Conservation (phyloP, 2,113 vertebrate species). For the Tor tambroides region DNA sequence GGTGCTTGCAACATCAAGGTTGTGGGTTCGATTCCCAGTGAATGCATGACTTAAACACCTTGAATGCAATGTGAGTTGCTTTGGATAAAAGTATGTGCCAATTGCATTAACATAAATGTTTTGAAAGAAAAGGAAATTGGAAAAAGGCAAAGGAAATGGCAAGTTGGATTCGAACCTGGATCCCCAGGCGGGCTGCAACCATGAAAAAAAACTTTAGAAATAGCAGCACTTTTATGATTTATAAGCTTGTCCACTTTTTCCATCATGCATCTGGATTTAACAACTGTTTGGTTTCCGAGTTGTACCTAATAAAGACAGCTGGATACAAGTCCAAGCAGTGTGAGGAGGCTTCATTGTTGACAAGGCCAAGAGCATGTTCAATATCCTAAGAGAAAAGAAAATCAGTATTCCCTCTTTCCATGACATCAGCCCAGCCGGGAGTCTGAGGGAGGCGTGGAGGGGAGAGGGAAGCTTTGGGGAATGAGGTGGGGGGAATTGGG, state of each 20-base stretch:
- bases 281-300: conserved; percentile 7
- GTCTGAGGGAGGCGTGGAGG: conserved; percentile 17
- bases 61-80: background rate
- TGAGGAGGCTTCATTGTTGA: conserved; percentile 63
- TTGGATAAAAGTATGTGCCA: background rate
- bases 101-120: background rate
- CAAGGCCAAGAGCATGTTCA: conserved; percentile 34
- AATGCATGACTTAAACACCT: background rate
- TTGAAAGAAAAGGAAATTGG: background rate
- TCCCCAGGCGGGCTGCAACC: background rate
- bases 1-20: background rate
- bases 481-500: conserved; percentile 40
- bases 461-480: conserved; percentile 7
- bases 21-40: background rate
- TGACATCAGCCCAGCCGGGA: conserved; percentile 57
- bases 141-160: background rate
- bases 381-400: background rate
- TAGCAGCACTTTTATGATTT: background rate
- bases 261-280: background rate
- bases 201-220: background rate
- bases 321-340: background rate
- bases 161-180: background rate
- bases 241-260: background rate
- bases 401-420: conserved; percentile 54
- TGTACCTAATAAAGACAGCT: background rate